Base-by-base conservation (phyloP, 2,888 invertebrate genomes). In the Cybosia mesomella region DNA sequence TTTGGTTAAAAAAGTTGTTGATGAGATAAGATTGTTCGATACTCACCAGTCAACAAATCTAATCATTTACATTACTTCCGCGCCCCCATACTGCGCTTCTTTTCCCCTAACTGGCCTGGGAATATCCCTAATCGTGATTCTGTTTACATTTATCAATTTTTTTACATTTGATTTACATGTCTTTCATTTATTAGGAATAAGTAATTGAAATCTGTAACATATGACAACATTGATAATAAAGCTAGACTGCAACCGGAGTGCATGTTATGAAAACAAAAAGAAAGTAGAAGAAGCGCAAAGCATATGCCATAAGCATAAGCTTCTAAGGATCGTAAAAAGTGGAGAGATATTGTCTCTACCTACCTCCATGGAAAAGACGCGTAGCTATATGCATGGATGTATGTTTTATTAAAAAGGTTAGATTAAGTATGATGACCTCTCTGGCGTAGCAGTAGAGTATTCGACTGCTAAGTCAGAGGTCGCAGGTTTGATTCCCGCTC, bases 21-120 rank as follows among this genome's bases (percentile, higher is more conserved):
- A 49, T 49, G 7, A 49, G n/a, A 49, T 49, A n/a, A n/a, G n/a
- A 39, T 39, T 13, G 39, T 39, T 83, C 84, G 58, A 66, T 61
- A 63, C 77, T 87, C 89, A 84, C 87, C 92, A 92, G 89, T 90
- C 89, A 87, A 88, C 88, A 86, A 91, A 94, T 95, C 94, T 94
- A 95, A 94, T 94, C 91, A 93, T 90, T 88, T 86, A 83, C 88
- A 91, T 94, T 94, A 94, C 86, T 89, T 84, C 90, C 93, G 93
- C 89, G 80, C 88, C 83, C 83, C 84, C 89, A 92, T 92, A 91
- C 86, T 90, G 86, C 92, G 94, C 89, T 92, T 91, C 93, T 91
- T 93, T 94, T 90, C 90, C 89, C 91, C 87, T 85, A 85, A 87
- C 89, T 67, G 72, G 68, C 68, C 65, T 70, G 64, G 68, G 59